A percentile compares a stretch with the other conserved stretches of the same genome.
Conservation (phyloP, 2,113 vertebrate genomes). For the Pedetes capensis region DNA sequence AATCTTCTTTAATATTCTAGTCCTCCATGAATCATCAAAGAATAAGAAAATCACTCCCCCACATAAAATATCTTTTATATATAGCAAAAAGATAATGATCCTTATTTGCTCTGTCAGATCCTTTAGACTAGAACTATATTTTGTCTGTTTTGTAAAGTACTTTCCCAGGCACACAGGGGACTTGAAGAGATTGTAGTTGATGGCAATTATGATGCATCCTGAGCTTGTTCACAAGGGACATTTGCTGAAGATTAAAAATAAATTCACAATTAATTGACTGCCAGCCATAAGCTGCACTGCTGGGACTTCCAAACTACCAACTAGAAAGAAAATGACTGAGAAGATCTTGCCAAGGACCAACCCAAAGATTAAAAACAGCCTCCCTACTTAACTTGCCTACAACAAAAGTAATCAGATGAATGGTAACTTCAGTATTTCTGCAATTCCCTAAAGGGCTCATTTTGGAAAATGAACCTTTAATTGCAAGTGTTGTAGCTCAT, state of each 20-base stretch:
- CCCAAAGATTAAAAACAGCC: constrained; percentile 46
- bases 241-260: constrained; percentile 74
- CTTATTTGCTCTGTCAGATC: constrained; percentile 47
- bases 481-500: not conserved
- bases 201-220: constrained; percentile 44
- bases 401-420: constrained; percentile 8
- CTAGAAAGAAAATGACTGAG: constrained; percentile 51
- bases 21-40: constrained; percentile 14
- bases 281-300: constrained; percentile 41
- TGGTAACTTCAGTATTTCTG: constrained; percentile 7
- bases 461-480: not conserved
- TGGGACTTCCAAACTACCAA: constrained; percentile 56
- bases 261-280: constrained; percentile 73
- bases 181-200: constrained; percentile 35
- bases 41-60: constrained; percentile 43
- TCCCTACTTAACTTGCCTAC: constrained; percentile 23
- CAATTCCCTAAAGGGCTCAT: not conserved
- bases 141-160: constrained; percentile 33
- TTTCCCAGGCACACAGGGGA: constrained; percentile 32
- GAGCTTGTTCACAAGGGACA: constrained; percentile 45
- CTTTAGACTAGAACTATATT: not conserved
- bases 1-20: not conserved
- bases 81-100: constrained; percentile 29
- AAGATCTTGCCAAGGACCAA: constrained; percentile 44
- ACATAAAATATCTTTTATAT: constrained; percentile 44